Base-by-base conservation (phyloP, 2,113 vertebrate species). In the Canis aureus region DNA sequence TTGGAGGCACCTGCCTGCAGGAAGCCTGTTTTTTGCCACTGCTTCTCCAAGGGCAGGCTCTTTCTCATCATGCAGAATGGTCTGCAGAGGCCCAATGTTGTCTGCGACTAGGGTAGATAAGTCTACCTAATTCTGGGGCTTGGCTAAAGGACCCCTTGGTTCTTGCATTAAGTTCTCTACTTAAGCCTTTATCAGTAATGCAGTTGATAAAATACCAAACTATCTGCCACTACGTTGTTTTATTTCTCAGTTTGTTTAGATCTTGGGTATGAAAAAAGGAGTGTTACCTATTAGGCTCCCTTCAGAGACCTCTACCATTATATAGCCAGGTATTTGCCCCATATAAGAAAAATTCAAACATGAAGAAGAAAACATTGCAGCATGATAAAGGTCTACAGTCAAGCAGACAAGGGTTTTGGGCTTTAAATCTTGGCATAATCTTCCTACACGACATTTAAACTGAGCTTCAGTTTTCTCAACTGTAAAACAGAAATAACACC, bases 231-330 rank as follows among this genome's bases (percentile, higher is more conserved):
- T n/a, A 23, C 20, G 43, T 25, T 73, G 32, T 69, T 71, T 92
- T 67, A 74, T 27, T 92, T 92, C 66, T 92, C 66, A 49, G 11
- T 85, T 80, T 80, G 62, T 85, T 85, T 38, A 66, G 81, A 82
- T 60, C 43, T 86, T 32, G 35, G 59, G 1, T 67, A 92, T 55
- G 27, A 11, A 69, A 53, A 88, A 59, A 53, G 1, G 16, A 20
- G 23, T 66, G 64, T 29, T 89, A 32, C 57, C n/a, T 22, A 79
- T 7, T 8, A n/a, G 84, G 85, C 12, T 32, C 23, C 62, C 86
- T 91, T 78, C 19, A 73, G 67, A 89, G 53, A 83, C 13, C 2
- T 35, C 64, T 29, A 29, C 53, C 16, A 78, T 43, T 81, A 67
- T 19, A 35, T 38, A 90, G 9, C 7, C 8, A 59, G 64, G 22